phyloP scores from a whole-genome alignment of 64 coral and sea anemone species.

The Porites australiensis region DNA sequence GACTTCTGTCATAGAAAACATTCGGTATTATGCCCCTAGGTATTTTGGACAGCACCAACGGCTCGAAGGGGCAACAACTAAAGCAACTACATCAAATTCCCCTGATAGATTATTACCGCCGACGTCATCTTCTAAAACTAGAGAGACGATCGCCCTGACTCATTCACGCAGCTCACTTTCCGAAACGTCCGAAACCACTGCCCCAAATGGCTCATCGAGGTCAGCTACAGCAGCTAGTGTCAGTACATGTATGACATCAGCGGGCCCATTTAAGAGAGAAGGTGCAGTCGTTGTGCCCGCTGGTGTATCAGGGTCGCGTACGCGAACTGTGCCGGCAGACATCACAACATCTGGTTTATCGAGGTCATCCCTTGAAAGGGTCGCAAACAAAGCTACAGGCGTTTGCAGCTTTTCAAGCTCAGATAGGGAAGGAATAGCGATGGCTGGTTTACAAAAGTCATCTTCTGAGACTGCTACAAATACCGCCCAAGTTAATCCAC shows the following conservation, averaged over 20 bases:
- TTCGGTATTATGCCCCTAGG: neutral
- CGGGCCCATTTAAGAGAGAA: neutral
- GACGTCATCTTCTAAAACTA: neutral
- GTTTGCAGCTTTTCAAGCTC: too few species aligned
- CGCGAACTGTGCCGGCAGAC: neutral
- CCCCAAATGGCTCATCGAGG: neutral
- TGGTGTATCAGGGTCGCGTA: neutral
- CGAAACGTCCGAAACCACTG: too few species aligned
- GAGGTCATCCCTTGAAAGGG: too few species aligned
- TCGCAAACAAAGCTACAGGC: too few species aligned
- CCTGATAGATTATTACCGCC: neutral
- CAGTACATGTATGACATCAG: neutral
- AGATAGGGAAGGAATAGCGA: too few species aligned
- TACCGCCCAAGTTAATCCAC: too few species aligned
- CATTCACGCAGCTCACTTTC: too few species aligned
- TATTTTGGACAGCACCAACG: neutral
- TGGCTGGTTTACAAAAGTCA: too few species aligned
- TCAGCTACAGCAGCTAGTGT: neutral
- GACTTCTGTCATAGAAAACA: neutral
- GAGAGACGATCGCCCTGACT: neutral
- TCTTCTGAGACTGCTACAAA: too few species aligned
- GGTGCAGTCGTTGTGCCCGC: neutral
- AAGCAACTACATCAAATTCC: neutral
- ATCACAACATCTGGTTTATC: neutral
- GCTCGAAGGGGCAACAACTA: neutral